Base-by-base conservation (phyloP, 92 coral and sea anemone species). In the Paragorgia papillata region DNA sequence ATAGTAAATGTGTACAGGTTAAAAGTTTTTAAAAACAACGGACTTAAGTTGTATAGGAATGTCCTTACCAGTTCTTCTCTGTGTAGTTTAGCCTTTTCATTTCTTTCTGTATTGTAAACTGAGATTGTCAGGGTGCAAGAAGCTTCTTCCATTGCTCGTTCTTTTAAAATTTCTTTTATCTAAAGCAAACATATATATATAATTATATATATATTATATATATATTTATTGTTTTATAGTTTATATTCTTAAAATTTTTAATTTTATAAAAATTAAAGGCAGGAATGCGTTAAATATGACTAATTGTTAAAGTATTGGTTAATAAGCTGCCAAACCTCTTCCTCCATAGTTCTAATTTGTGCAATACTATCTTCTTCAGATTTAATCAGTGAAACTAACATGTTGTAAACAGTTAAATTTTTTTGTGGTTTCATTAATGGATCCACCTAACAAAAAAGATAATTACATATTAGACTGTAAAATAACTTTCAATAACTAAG, bases 81-180 rank as follows among this genome's bases (percentile, higher is more conserved):
- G 76, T 95, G 99, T 54, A 92, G 77, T 62, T 87, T 95, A 26
- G 99, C 99, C 61, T 95, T 95, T 50, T 85, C 99, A 69, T 95
- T 95, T 81, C 99, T 87, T 54, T 95, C 99, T 32, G 99, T 95
- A 48, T 95, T 97, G 61, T 95, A 95, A 31, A 95, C 99, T 28
- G 99, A 95, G 26, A 95, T 93, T 26, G 88, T 84, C 69, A 95
- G 81, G 30, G 84, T 88, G 19, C 84, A 85, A 5, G 94, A 89
- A 17, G 99, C 99, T 51, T 91, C 99, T 83, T 95, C 99, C 76
- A 81, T 95, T 66, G 89, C 84, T 58, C 99, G 89, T 70, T 88
- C 93, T 62, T 95, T 96, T 14, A 95, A 86, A 68, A 95, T 95
- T 62, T 92, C 96, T 79, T 88, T 92, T 3, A 95, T 86, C 98